phyloP scores from a whole-genome alignment of 2,113 vertebrate genomes.

The Manacus vitellinus region DNA sequence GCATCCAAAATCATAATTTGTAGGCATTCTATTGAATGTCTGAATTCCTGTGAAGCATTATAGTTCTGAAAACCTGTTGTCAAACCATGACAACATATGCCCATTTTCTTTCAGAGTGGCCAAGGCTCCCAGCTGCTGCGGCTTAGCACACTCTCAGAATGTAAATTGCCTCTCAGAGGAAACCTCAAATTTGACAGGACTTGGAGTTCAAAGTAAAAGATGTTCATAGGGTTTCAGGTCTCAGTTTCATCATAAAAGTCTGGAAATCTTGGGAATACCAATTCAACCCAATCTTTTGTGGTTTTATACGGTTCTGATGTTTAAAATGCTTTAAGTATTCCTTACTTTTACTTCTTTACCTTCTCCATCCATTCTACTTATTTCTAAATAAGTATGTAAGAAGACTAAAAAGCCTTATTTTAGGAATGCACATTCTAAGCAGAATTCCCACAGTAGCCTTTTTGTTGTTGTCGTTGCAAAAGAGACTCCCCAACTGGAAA shows the following conservation, averaged over 20 bases:
- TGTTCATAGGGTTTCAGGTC: not conserved
- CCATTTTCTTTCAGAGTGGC: not conserved
- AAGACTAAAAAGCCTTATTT: not conserved
- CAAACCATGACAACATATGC: not conserved
- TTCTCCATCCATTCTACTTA: not conserved
- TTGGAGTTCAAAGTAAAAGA: not conserved
- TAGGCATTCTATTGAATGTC: not conserved
- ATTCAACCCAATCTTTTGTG: not conserved
- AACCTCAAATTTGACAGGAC: not conserved
- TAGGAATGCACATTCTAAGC: not conserved
- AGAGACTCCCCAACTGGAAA: not conserved
- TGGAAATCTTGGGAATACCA: not conserved
- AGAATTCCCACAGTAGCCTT: not conserved
- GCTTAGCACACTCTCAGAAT: not conserved
- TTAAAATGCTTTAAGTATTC: not conserved
- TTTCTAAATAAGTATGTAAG: not conserved
- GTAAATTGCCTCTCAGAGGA: not conserved
- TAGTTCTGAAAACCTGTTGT: not conserved
- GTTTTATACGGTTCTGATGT: not conserved
- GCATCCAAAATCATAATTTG: not conserved
- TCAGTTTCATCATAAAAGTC: not conserved
- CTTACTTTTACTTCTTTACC: not conserved
- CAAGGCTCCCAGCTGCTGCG: not conserved
- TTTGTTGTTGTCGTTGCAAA: not conserved
- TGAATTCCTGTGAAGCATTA: not conserved